Evolutionary conservation across 2,797 vertebrate species (phyloP).

Genomic region (Schizopygopsis pylzovi): DNA sequence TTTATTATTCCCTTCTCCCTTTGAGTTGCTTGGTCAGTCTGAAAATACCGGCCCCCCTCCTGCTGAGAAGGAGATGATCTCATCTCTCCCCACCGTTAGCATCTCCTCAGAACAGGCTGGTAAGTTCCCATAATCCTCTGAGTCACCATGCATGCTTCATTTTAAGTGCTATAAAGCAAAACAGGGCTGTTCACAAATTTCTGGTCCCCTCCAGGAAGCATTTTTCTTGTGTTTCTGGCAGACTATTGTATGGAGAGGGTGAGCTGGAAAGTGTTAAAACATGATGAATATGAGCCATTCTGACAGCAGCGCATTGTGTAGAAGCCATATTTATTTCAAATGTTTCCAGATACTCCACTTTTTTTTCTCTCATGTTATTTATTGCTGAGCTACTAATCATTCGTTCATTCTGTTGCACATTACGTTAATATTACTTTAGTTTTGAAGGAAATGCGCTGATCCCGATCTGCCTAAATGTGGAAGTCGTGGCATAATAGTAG

Average conservation of each 20-base stretch:
- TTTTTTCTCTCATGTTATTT: background rate
- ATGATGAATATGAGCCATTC: background rate
- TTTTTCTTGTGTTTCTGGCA: too few species aligned
- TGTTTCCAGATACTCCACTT: background rate
- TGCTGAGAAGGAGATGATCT: constrained; percentile 89
- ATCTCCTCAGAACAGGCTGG: constrained; percentile 88
- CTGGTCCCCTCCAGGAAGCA: constrained; percentile 41
- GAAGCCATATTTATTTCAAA: background rate
- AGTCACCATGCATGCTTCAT: constrained; percentile 43
- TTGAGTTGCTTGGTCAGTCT: constrained; percentile 88
- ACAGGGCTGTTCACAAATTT: constrained; percentile 40
- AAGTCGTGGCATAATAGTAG: too few species aligned
- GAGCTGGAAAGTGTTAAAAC: constrained; percentile 18
- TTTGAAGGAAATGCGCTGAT: too few species aligned
- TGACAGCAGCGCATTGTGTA: constrained; percentile 8
- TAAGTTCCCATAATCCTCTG: constrained; percentile 60
- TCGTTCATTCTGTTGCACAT: background rate
- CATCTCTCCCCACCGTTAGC: constrained; percentile 87
- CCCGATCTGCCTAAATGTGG: too few species aligned
- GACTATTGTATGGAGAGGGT: background rate
- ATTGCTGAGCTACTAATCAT: background rate
- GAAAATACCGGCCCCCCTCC: constrained; percentile 88
- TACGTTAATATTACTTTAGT: too few species aligned
- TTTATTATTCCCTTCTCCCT: background rate
- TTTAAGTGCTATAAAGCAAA: constrained; percentile 44